Percentiles rank a stretch among this genome's conserved stretches.
These are phyloP conservation scores for Salvator merianae DNA, from an alignment of 2,113 vertebrate species.

Conservation along the genomic window DNA sequence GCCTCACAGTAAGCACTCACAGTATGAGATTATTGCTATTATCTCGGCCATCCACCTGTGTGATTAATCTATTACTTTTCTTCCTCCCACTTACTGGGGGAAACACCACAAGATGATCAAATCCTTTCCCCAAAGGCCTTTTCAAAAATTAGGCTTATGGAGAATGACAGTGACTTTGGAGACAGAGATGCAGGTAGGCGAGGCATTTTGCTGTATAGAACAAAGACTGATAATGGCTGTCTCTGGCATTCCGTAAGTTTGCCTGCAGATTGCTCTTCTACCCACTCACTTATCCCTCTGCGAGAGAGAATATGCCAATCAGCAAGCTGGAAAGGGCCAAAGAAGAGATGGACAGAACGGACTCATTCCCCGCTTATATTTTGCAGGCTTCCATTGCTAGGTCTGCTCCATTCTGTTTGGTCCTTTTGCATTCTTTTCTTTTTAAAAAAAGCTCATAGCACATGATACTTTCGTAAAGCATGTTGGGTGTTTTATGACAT, in stretches of 20 bases:
- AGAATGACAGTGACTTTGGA: not conserved
- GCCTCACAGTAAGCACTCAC: slow-evolving; percentile 10
- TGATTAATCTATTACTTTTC: slow-evolving; percentile 11
- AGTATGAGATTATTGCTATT: slow-evolving; percentile 20
- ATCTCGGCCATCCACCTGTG: slow-evolving; percentile 1
- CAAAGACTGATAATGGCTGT: not conserved
- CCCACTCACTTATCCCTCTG: not conserved
- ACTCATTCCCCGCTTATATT: too few species aligned
- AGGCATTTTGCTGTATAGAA: not conserved
- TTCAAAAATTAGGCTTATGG: not conserved
- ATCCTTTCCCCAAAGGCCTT: not conserved
- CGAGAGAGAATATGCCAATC: not conserved
- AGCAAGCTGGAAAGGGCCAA: not conserved
- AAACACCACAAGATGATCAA: not conserved
- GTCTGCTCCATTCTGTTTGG: too few species aligned
- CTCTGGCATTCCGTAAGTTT: not conserved
- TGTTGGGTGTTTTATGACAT: too few species aligned
- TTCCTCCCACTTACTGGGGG: slow-evolving; percentile 14
- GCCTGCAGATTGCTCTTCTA: not conserved
- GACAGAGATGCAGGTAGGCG: not conserved
- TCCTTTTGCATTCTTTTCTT: too few species aligned
- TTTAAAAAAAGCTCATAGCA: too few species aligned
- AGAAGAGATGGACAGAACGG: not conserved
- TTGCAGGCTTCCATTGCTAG: too few species aligned
- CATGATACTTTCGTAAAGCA: too few species aligned